A percentile compares a stretch with the other conserved stretches of the same genome.
Conservation (phyloP, 2,888 invertebrate species). For the Phengaris arion region DNA sequence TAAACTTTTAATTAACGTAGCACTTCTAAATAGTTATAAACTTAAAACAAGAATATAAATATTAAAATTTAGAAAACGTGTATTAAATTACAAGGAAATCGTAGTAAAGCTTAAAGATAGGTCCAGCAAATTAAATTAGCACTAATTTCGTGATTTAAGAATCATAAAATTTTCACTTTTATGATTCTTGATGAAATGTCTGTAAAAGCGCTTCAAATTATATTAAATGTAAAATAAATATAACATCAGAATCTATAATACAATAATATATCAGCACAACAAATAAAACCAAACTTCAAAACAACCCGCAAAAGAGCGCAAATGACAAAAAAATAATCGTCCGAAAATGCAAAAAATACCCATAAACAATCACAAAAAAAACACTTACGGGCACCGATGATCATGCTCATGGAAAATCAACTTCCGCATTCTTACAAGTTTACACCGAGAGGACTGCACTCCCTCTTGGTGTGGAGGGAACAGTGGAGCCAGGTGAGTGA, state of each 20-base stretch:
- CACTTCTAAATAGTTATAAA: background rate
- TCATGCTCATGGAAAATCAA: constrained; percentile 52
- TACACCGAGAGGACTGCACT: constrained; percentile 26
- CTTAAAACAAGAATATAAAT: background rate
- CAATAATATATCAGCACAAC: too few species aligned
- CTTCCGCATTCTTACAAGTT: constrained; percentile 43
- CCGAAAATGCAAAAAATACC: constrained; percentile 22
- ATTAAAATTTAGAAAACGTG: background rate
- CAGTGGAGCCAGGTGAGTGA: constrained; percentile 43
- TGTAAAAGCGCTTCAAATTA: background rate
- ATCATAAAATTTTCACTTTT: background rate
- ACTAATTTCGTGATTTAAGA: background rate
- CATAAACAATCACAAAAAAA: background rate
- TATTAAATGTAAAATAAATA: too few species aligned
- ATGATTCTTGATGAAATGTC: too few species aligned
- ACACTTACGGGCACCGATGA: constrained; percentile 55
- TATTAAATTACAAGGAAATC: background rate
- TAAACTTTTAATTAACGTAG: constrained; percentile 19
- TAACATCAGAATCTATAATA: too few species aligned
- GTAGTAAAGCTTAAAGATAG: background rate
- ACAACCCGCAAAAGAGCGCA: too few species aligned
- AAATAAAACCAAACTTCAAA: too few species aligned
- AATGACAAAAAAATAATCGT: background rate
- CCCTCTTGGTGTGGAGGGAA: constrained; percentile 40
- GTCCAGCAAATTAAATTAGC: background rate